These are phyloP conservation scores for Clarias laeviceps DNA, from an alignment of 2,797 vertebrate genomes.

Conservation along the genomic window DNA sequence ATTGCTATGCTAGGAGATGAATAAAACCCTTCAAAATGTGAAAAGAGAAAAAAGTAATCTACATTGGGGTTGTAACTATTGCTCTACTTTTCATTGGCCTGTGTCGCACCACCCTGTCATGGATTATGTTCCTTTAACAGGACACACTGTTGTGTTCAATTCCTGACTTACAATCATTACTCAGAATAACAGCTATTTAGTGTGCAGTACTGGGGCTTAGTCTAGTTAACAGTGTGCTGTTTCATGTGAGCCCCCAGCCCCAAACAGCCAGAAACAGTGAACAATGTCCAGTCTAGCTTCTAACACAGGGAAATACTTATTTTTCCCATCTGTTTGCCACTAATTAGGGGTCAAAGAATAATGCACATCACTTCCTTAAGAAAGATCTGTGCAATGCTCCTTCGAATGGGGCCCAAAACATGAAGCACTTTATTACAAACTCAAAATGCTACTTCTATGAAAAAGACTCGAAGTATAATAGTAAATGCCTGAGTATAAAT, in stretches of 20 bases:
- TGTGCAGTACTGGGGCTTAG: not conserved
- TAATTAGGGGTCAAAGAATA: not conserved
- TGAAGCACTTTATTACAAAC: not conserved
- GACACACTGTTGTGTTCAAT: not conserved
- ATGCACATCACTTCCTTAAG: not conserved
- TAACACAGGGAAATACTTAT: not conserved
- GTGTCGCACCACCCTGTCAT: not conserved
- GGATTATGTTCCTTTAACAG: not conserved
- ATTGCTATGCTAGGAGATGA: not conserved
- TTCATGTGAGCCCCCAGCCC: not conserved
- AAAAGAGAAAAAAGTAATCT: not conserved
- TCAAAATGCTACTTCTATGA: not conserved
- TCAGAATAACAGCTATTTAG: not conserved
- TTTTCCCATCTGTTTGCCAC: not conserved
- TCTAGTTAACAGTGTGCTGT: not conserved
- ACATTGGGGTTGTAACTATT: not conserved
- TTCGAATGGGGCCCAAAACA: not conserved
- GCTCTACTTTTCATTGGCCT: not conserved
- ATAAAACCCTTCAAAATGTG: not conserved
- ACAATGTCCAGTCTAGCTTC: not conserved
- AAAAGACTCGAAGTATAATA: not conserved
- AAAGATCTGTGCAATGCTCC: not conserved
- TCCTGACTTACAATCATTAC: not conserved
- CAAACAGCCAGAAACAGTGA: not conserved
- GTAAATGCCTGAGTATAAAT: not conserved